These are phyloP conservation scores for Pristiophorus japonicus DNA, from an alignment of 2,113 vertebrate genomes.

Conservation along the genomic window DNA sequence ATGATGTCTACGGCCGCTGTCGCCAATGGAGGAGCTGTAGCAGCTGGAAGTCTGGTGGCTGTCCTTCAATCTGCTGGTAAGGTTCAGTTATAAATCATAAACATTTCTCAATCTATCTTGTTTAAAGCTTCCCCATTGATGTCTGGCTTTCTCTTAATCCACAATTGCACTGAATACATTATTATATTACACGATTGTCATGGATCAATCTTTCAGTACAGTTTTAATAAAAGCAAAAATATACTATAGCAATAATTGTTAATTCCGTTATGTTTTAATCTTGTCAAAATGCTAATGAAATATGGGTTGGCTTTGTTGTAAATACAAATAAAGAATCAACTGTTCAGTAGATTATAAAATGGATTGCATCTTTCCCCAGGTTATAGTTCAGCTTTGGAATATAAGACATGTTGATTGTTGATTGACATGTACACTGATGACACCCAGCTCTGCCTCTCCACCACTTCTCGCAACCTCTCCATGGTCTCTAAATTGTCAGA, in stretches of 20 bases:
- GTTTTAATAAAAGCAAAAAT: not conserved
- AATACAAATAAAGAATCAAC: not conserved
- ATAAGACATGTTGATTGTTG: not conserved
- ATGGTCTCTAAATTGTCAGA: no score
- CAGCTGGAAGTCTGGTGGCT: constrained; percentile 35
- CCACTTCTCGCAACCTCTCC: no score
- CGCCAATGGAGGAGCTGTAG: not conserved
- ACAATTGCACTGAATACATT: not conserved
- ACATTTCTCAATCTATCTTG: not conserved
- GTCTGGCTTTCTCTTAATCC: not conserved
- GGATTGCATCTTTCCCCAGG: not conserved
- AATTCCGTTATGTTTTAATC: not conserved
- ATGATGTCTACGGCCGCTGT: constrained; percentile 40
- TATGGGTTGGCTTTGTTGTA: not conserved
- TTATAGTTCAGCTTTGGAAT: not conserved
- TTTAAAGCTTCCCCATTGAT: not conserved
- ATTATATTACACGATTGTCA: not conserved
- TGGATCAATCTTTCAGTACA: not conserved
- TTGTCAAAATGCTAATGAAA: not conserved
- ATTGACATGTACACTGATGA: no score
- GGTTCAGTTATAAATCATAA: not conserved
- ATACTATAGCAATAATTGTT: not conserved
- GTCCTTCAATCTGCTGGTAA: constrained; percentile 40
- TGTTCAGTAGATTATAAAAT: not conserved
- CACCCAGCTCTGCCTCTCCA: no score